These are phyloP conservation scores for Atta colombica DNA, from an alignment of 1,140 invertebrate species.

Conservation along the genomic window DNA sequence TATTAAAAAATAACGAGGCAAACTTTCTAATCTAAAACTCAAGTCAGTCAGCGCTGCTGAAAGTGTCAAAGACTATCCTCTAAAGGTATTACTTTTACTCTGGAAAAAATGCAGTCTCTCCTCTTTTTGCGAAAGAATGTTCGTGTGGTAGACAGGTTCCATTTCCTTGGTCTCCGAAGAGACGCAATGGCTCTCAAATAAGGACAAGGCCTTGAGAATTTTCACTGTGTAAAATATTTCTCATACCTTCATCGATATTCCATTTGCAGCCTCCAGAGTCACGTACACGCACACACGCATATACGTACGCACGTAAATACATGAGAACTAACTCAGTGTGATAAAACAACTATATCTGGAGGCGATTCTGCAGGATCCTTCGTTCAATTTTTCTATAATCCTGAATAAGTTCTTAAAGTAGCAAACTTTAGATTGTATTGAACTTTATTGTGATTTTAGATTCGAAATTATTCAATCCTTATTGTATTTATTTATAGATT, in stretches of 20 bases:
- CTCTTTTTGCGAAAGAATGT: constrained; percentile 13
- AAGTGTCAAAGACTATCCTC: constrained; percentile 30
- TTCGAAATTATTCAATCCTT: not conserved
- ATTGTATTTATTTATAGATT: not conserved
- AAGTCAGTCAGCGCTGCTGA: not conserved
- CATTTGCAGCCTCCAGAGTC: constrained; percentile 65
- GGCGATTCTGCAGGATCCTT: constrained; percentile 30
- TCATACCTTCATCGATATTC: constrained; percentile 70
- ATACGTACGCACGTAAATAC: not conserved
- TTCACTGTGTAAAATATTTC: constrained; percentile 49
- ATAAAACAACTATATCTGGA: constrained; percentile 54
- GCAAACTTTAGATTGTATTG: not conserved
- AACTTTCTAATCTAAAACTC: constrained; percentile 7
- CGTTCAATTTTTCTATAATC: constrained; percentile 78
- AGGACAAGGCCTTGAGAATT: constrained; percentile 34
- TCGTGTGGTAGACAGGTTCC: constrained; percentile 39
- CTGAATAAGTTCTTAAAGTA: constrained; percentile 49
- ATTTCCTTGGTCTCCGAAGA: constrained; percentile 40
- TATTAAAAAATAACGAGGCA: not conserved
- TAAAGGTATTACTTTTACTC: constrained; percentile 13
- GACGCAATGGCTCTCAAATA: constrained; percentile 14
- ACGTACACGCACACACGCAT: constrained; percentile 31
- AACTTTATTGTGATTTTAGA: not conserved
- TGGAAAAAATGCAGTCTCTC: not conserved
- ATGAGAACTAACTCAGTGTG: constrained; percentile 31